A percentile compares a stretch with the other conserved stretches of the same genome.
Conservation (phyloP, 92 coral and sea anemone species). For the Hydrozoanthus gracilis region DNA sequence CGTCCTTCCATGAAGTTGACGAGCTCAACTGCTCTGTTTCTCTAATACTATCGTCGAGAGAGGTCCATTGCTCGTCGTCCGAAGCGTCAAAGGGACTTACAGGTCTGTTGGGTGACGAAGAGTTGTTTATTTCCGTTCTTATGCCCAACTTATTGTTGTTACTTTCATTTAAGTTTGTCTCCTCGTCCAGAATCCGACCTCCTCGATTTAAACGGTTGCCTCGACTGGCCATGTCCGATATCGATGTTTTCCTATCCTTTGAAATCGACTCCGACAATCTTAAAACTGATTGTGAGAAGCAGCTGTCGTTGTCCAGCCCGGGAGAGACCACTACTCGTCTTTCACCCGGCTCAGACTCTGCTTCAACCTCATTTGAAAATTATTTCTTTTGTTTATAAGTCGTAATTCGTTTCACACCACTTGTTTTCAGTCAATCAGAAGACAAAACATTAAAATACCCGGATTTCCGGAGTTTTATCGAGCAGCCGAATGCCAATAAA, state of each 20-base stretch:
- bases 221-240: conserved; percentile 44
- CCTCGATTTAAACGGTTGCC: conserved; percentile 41
- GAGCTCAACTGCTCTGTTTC: conserved; percentile 53
- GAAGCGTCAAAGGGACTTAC: conserved; percentile 50
- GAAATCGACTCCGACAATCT: neutral
- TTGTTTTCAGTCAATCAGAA: conserved; percentile 31
- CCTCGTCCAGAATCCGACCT: conserved; percentile 42
- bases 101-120: conserved; percentile 13
- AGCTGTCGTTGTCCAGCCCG: neutral
- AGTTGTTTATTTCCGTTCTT: neutral
- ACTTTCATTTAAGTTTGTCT: conserved; percentile 14
- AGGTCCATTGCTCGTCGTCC: conserved; percentile 76
- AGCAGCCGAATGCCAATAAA: neutral
- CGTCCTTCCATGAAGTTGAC: conserved; percentile 71
- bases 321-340: neutral
- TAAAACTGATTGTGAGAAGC: neutral
- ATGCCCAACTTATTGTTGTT: conserved; percentile 18
- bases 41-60: conserved; percentile 53
- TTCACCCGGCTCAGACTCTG: neutral
- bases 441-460: conserved; percentile 26
- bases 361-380: neutral
- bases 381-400: conserved; percentile 36
- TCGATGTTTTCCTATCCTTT: neutral
- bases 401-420: conserved; percentile 5
- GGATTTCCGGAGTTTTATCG: conserved; percentile 42